Evolutionary conservation across 2,113 vertebrate species (phyloP).

Genomic region (Tautogolabrus adspersus): DNA sequence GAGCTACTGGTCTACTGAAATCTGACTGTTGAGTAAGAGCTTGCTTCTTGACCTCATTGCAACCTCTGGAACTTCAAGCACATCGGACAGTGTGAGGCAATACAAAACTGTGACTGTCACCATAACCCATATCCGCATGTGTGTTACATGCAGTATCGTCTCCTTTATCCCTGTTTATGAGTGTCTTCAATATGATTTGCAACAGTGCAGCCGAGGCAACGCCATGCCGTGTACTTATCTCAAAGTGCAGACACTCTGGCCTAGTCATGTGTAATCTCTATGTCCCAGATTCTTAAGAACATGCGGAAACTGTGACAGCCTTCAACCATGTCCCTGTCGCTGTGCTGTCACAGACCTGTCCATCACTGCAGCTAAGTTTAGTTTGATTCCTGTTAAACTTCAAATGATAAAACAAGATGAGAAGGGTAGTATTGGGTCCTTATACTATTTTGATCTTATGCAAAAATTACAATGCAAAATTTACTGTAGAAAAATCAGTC

Average conservation of each 20-base stretch:
- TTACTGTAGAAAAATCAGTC: not conserved
- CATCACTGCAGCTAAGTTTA: conserved; percentile 24
- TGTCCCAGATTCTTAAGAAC: conserved; percentile 57
- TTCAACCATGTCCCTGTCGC: conserved; percentile 31
- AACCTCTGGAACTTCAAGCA: conserved; percentile 9
- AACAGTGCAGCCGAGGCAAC: conserved; percentile 15
- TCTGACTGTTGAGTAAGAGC: not conserved
- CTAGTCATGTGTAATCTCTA: conserved; percentile 70
- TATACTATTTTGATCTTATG: not conserved
- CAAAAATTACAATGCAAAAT: conserved; percentile 24
- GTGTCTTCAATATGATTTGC: conserved; percentile 20
- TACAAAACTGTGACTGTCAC: not conserved
- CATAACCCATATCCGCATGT: conserved; percentile 26
- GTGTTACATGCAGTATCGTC: not conserved
- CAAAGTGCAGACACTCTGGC: conserved; percentile 46
- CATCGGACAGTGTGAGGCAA: conserved; percentile 2
- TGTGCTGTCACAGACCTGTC: conserved; percentile 49
- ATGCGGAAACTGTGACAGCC: conserved; percentile 68
- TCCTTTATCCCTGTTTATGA: not conserved
- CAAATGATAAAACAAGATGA: not conserved
- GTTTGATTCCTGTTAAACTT: conserved; percentile 9
- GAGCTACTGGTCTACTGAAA: not conserved
- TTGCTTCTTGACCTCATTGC: conserved; percentile 5
- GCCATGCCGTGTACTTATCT: conserved; percentile 71
- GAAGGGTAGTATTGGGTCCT: not conserved